Base-by-base conservation (phyloP, 2,888 invertebrate genomes). In the Brachyopa scutellaris region DNA sequence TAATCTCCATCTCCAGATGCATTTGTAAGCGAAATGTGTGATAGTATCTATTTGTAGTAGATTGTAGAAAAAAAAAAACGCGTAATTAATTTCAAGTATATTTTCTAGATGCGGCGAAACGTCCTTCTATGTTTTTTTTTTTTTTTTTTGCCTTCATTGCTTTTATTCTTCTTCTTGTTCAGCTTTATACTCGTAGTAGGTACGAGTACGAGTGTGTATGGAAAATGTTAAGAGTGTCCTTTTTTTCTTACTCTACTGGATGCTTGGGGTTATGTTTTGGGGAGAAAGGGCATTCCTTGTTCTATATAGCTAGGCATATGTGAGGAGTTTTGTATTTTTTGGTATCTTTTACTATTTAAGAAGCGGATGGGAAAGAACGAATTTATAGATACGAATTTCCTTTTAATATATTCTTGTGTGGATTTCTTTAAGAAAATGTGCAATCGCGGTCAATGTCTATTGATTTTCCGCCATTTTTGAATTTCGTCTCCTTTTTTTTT, bases 61-160 rank as follows among this genome's bases (percentile, higher is more conserved):
- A 79, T 79, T 80, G 69, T 62, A 69, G 57, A 45, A 62, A 45
- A 40, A 72, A 61, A 72, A 51, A 66, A 57, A 76, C 80, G 80
- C 76, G 80, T 80, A 80, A 80, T 80, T 80, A 80, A 76, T 80
- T 76, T 69, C 76, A 51, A 62, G 69, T 76, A 69, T 42, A 74
- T 80, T 80, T 79, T 80, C 55, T 62, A 51, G 62, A 76, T 80
- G 76, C 69, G 69, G 61, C 55, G 19, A 62, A 38, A 33, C 29
- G 15, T 38, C 33, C 49, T 23, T 45, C 33, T 15, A 9, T 17
- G 17, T 55, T 15, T 31, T 23, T 57, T 33, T 59, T n/a, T 55
- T 17, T 49, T 55, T 40, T 21, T 9, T 11, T 23, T 19, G 29
- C 26, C n/a, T 45, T n/a, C 33, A 9, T n/a, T 36, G 17, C 47